These are phyloP conservation scores for Hypercompe scribonia DNA, from an alignment of 2,888 invertebrate genomes.

Conservation along the genomic window DNA sequence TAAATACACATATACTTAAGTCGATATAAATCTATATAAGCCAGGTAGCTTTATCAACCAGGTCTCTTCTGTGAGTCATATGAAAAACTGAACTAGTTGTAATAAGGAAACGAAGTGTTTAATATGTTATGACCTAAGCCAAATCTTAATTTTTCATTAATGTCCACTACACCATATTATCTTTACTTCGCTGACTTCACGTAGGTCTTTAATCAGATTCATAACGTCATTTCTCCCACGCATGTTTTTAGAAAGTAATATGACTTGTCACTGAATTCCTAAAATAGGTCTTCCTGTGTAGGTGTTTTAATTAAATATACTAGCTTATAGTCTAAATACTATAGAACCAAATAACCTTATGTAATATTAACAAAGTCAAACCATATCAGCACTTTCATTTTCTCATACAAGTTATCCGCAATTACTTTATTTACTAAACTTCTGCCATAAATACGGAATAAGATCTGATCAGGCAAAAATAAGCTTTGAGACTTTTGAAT, in stretches of 20 bases:
- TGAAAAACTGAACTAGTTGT: no score
- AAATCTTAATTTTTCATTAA: not conserved
- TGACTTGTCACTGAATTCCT: not conserved
- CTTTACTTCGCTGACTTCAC: not conserved
- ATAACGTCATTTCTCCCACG: not conserved
- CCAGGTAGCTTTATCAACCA: no score
- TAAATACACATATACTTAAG: no score
- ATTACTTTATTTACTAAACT: constrained; percentile 44
- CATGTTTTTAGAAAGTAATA: not conserved
- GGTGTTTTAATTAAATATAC: not conserved
- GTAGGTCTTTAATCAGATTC: not conserved
- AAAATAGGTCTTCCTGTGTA: not conserved
- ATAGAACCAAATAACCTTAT: not conserved
- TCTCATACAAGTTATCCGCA: constrained; percentile 45
- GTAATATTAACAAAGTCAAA: not conserved
- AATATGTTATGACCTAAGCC: no score
- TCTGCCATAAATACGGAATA: constrained; percentile 33
- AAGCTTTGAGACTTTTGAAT: constrained; percentile 1
- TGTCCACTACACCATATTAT: not conserved
- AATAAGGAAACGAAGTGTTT: no score
- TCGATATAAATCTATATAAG: no score
- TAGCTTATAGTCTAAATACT: no score
- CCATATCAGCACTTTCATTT: constrained; percentile 38
- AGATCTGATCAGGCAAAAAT: constrained; percentile 1
- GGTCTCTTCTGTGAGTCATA: no score